Evolutionary conservation across 2,797 vertebrate genomes (phyloP).

Genomic region (Rhynchonycteris naso): DNA sequence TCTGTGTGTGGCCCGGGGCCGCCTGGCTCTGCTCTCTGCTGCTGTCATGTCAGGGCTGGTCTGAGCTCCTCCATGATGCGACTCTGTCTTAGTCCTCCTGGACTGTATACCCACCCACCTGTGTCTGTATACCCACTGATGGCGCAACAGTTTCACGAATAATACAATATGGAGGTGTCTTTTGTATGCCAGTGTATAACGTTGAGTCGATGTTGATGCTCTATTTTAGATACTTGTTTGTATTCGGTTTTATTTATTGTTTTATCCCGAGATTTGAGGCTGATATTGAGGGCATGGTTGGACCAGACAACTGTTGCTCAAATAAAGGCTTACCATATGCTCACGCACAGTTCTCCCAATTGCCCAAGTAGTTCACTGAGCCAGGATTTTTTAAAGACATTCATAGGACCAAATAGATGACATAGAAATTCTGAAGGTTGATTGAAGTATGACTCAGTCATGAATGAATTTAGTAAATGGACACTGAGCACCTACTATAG

Average conservation of each 20-base stretch:
- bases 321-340: not conserved
- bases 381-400: not conserved
- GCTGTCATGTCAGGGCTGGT: not conserved
- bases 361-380: not conserved
- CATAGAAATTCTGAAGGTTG: not conserved
- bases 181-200: not conserved
- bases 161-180: not conserved
- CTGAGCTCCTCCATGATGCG: not conserved
- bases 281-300: not conserved
- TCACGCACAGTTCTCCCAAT: not conserved
- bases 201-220: not conserved
- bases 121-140: not conserved
- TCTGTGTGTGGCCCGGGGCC: not conserved
- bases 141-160: not conserved
- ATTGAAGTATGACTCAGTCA: not conserved
- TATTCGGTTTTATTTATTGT: not conserved
- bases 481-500: not conserved
- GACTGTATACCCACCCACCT: no score
- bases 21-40: not conserved
- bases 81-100: not conserved
- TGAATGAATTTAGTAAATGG: slow-evolving; percentile 35
- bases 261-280: not conserved
- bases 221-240: not conserved
- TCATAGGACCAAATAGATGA: not conserved
- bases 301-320: not conserved